Base-by-base conservation (phyloP, 2,888 invertebrate species). In the Heteromurus nitidus region DNA sequence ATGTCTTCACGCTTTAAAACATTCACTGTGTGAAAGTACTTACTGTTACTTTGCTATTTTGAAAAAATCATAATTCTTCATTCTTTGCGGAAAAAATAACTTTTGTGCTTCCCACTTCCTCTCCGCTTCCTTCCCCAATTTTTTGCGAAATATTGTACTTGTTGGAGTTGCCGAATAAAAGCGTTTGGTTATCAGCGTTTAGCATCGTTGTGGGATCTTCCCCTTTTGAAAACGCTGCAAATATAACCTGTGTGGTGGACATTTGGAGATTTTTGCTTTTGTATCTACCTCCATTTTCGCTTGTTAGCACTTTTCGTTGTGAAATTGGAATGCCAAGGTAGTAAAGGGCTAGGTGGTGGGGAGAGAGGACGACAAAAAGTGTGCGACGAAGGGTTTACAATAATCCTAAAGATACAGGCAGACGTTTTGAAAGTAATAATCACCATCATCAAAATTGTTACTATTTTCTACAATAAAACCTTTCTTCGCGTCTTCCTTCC, bases 321-420 rank as follows among this genome's bases (percentile, higher is more conserved):
- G 79, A 72, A 79, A 79, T 72, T 47, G 50, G 67, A 80, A 80
- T 80, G 80, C 80, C 80, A 80, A 80, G 80, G 80, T 72, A 42
- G 64, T 65, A 69, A 36, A 60, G 50, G 69, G 67, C 67, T 65
- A 68, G 31, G 50, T 55, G 58, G 55, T 16, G 22, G 16, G 67
- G 50, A 22, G n/a, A 26, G 55, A n/a, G 31, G 31, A 5, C 53
- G 42, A 69, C 26, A 62, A 77, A 67, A 50, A 62, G 67, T 55
- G 24, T 77, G 60, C 69, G 77, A n/a, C n/a, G n/a, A 68, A 64
- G 65, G 50, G 68, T 68, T 76, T 60, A 68, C 65, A 75, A 67
- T 18, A 36, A 62, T 24, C n/a, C 20, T 30, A n/a, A n/a, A n/a
- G n/a, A 47, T 36, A 36, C 13, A 9, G 5, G n/a, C n/a, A n/a